A percentile compares a stretch with the other conserved stretches of the same genome.
Conservation (phyloP, 2,888 invertebrate genomes). For the Petrolisthes cinctipes region DNA sequence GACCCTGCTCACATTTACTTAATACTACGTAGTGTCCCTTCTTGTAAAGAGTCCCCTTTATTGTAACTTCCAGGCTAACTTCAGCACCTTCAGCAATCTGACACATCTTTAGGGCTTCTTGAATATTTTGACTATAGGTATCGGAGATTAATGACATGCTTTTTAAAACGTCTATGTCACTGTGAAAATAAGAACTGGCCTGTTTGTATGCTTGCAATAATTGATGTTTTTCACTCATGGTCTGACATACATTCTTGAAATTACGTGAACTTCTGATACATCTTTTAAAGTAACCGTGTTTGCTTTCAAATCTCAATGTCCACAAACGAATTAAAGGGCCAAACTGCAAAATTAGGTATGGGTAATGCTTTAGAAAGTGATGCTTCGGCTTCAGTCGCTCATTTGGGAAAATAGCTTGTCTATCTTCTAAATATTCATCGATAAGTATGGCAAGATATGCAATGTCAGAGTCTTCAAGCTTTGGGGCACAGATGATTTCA, state of each 20-base stretch:
- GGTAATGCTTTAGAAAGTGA: constrained; percentile 24
- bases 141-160: constrained; percentile 14
- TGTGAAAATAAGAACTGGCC: constrained; percentile 24
- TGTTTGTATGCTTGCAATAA: constrained; percentile 27
- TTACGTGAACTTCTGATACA: constrained; percentile 22
- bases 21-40: constrained; percentile 18
- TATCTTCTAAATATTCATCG: constrained; percentile 21
- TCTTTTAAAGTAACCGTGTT: constrained; percentile 14
- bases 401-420: constrained; percentile 25
- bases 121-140: constrained; percentile 22
- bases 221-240: constrained; percentile 30
- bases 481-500: constrained; percentile 16
- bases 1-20: constrained; percentile 16
- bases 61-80: constrained; percentile 24
- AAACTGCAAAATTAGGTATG: constrained; percentile 24
- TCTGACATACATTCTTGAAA: constrained; percentile 31
- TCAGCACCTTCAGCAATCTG: constrained; percentile 29
- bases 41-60: constrained; percentile 13
- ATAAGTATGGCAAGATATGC: constrained; percentile 16
- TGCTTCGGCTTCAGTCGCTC: constrained; percentile 21
- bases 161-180: background rate
- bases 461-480: constrained; percentile 20
- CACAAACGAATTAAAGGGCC: constrained; percentile 30
- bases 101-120: constrained; percentile 18
- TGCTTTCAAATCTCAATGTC: constrained; percentile 45